Evolutionary conservation across 1,140 invertebrate genomes (phyloP).

Genomic region (Proctacanthus coquilletti): DNA sequence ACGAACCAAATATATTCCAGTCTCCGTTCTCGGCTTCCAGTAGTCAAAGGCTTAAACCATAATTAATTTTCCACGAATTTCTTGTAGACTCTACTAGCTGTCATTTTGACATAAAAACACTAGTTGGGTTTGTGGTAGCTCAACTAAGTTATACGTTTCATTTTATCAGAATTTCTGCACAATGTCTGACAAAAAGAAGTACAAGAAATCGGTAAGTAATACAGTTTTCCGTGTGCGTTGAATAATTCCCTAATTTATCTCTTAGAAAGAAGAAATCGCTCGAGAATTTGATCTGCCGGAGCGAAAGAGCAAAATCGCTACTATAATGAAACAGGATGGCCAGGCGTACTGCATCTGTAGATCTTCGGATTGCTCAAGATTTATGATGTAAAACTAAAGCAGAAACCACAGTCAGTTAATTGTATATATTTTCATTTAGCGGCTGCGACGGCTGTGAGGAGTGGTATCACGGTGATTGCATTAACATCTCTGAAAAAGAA

Average conservation of each 20-base stretch:
- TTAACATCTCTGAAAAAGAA: constrained; percentile 84
- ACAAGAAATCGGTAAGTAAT: too few species aligned
- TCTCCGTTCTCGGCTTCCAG: too few species aligned
- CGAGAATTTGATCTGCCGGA: constrained; percentile 79
- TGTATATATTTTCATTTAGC: constrained; percentile 32
- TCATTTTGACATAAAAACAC: too few species aligned
- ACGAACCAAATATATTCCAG: too few species aligned
- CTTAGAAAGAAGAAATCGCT: constrained; percentile 77
- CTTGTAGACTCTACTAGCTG: too few species aligned
- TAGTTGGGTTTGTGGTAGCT: too few species aligned
- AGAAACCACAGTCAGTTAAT: constrained; percentile 1
- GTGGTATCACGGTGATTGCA: constrained; percentile 98
- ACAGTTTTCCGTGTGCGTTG: too few species aligned
- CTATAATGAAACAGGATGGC: constrained; percentile 71
- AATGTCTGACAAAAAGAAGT: too few species aligned
- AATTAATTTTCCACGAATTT: too few species aligned
- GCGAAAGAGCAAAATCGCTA: constrained; percentile 79
- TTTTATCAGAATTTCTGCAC: too few species aligned
- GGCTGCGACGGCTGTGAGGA: constrained; percentile 95
- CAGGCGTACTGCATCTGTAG: constrained; percentile 90
- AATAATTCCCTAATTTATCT: constrained; percentile 4
- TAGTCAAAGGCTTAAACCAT: too few species aligned
- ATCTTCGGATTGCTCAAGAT: constrained; percentile 77
- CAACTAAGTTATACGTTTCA: too few species aligned
- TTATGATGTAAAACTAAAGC: constrained; percentile 75